phyloP scores from a whole-genome alignment of 2,113 vertebrate species.

The Myotis davidii region DNA sequence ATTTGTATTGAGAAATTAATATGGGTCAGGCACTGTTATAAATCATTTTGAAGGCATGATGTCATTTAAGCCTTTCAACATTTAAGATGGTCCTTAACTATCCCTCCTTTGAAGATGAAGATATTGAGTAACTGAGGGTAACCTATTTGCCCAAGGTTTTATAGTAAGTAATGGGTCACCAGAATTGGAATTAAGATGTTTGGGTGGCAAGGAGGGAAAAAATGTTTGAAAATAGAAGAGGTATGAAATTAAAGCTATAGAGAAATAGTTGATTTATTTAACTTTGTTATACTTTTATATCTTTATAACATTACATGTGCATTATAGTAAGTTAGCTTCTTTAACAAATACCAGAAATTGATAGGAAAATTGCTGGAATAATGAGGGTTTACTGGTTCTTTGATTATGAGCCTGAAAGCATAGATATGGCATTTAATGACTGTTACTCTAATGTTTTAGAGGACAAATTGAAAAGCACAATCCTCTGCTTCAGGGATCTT shows the following conservation, averaged over 20 bases:
- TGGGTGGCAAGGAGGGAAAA: conserved; percentile 15
- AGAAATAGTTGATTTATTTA: conserved; percentile 47
- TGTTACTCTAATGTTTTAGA: conserved; percentile 17
- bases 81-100: conserved; percentile 39
- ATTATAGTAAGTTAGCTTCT: conserved; percentile 39
- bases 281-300: conserved; percentile 21
- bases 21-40: neutral
- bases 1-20: conserved; percentile 17
- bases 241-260: conserved; percentile 16
- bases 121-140: conserved; percentile 40
- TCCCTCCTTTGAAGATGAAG: conserved; percentile 24
- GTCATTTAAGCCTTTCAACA: conserved; percentile 14
- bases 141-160: conserved; percentile 46
- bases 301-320: neutral
- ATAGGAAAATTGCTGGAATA: conserved; percentile 13
- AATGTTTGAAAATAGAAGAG: conserved; percentile 48
- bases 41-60: neutral
- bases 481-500: neutral
- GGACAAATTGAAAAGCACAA: conserved; percentile 44
- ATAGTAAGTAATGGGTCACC: conserved; percentile 10
- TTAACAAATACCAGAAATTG: conserved; percentile 34
- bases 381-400: neutral
- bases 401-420: conserved; percentile 53
- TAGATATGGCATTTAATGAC: conserved; percentile 52
- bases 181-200: conserved; percentile 21